Conservation (phyloP, 2,113 vertebrate genomes). For the Xerus inauris region DNA sequence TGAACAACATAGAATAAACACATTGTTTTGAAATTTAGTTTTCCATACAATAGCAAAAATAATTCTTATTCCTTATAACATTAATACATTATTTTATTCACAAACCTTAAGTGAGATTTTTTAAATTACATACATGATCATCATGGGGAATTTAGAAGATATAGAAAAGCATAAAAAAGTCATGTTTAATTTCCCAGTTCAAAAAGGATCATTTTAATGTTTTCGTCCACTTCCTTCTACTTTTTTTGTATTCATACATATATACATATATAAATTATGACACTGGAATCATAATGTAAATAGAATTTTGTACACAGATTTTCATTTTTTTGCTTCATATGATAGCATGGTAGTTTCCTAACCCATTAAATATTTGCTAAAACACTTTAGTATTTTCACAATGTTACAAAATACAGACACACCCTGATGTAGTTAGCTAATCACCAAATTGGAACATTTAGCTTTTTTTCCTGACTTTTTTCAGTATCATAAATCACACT, state of each 20-base stretch:
- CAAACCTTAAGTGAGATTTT: neutral
- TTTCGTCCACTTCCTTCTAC: neutral
- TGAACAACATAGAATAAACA: neutral
- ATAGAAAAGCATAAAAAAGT: neutral
- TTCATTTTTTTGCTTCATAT: slow-evolving; percentile 26
- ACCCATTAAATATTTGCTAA: slow-evolving; percentile 17
- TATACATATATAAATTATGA: neutral
- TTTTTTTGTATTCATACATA: neutral
- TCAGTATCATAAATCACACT: neutral
- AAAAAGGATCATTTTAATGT: slow-evolving; percentile 29
- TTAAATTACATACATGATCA: neutral
- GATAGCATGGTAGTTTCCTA: neutral
- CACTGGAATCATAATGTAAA: neutral
- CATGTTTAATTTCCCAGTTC: neutral
- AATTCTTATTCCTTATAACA: neutral
- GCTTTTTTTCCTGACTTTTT: neutral
- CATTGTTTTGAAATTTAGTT: slow-evolving; percentile 42
- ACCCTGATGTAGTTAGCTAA: neutral
- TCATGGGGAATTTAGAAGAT: neutral
- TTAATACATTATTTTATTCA: slow-evolving; percentile 9
- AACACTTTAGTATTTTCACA: slow-evolving; percentile 35
- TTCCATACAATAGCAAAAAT: neutral
- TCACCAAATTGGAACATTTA: neutral
- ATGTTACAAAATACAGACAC: neutral
- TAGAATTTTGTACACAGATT: neutral